These are phyloP conservation scores for Pocota personata DNA, from an alignment of 2,888 invertebrate genomes.

Conservation along the genomic window DNA sequence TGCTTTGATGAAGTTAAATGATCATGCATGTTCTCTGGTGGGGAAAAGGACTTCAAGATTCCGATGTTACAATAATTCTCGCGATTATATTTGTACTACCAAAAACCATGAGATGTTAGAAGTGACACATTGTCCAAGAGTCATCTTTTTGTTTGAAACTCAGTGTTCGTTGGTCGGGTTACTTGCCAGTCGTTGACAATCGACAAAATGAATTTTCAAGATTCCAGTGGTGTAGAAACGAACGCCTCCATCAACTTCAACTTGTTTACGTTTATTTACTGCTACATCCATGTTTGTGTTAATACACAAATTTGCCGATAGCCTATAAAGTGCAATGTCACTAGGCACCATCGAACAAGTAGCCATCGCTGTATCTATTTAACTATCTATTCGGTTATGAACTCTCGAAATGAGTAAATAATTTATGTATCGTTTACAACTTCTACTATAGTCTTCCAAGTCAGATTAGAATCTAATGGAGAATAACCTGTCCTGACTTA, in stretches of 20 bases:
- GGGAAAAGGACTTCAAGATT: too few relatives aligned
- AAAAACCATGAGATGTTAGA: too few relatives aligned
- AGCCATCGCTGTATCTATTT: slow-evolving; percentile 20
- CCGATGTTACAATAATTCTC: too few relatives aligned
- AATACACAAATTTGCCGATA: not conserved
- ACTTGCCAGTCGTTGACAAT: too few relatives aligned
- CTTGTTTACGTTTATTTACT: not conserved
- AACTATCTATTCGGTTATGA: slow-evolving; percentile 34
- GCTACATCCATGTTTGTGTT: not conserved
- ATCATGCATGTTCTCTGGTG: too few relatives aligned
- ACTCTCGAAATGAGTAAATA: slow-evolving; percentile 54
- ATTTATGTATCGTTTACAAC: slow-evolving; percentile 36
- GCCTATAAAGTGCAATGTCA: slow-evolving; percentile 21
- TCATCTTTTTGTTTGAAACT: too few relatives aligned
- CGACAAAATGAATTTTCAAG: too few relatives aligned
- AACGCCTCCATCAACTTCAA: not conserved
- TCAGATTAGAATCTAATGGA: slow-evolving; percentile 61
- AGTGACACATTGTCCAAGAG: too few relatives aligned
- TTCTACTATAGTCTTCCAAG: slow-evolving; percentile 1
- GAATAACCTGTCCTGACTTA: slow-evolving; percentile 62
- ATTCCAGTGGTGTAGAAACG: not conserved
- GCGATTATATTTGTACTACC: too few relatives aligned
- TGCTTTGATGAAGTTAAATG: too few relatives aligned
- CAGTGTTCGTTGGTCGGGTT: too few relatives aligned
- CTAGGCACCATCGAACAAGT: slow-evolving; percentile 17